These are phyloP conservation scores for Sigmodon hispidus DNA, from an alignment of 2,113 vertebrate species.

Conservation along the genomic window DNA sequence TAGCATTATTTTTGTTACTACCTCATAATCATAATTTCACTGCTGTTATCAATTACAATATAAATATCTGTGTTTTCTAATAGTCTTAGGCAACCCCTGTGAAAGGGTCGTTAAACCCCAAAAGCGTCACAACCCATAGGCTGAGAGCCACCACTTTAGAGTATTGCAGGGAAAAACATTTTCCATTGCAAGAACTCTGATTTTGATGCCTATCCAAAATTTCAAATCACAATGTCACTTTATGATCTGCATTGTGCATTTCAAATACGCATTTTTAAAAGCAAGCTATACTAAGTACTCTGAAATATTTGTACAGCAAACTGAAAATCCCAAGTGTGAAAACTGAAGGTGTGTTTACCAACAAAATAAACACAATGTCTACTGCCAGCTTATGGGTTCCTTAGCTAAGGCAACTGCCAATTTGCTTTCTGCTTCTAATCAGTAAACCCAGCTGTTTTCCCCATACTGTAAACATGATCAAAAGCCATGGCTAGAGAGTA, in stretches of 20 bases:
- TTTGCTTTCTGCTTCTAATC: neutral
- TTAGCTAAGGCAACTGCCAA: neutral
- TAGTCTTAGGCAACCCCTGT: neutral
- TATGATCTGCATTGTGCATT: neutral
- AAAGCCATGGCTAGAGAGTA: neutral
- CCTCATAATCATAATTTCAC: neutral
- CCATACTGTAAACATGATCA: neutral
- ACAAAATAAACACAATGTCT: slow-evolving; percentile 14
- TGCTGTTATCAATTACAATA: neutral
- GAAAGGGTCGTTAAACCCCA: neutral
- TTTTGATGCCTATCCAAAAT: neutral
- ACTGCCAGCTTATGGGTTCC: neutral
- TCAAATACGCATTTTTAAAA: slow-evolving; percentile 37
- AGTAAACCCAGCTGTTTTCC: neutral
- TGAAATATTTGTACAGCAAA: slow-evolving; percentile 36
- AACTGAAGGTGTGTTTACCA: slow-evolving; percentile 35
- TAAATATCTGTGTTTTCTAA: neutral
- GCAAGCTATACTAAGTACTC: neutral
- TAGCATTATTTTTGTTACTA: neutral
- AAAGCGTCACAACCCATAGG: neutral
- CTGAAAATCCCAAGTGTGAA: slow-evolving; percentile 26
- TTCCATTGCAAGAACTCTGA: slow-evolving; percentile 4
- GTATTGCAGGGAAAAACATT: slow-evolving; percentile 30
- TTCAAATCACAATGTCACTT: neutral
- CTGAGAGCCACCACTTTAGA: neutral